These are phyloP conservation scores for Nyctereutes procyonoides DNA, from an alignment of 2,113 vertebrate genomes.

Conservation along the genomic window DNA sequence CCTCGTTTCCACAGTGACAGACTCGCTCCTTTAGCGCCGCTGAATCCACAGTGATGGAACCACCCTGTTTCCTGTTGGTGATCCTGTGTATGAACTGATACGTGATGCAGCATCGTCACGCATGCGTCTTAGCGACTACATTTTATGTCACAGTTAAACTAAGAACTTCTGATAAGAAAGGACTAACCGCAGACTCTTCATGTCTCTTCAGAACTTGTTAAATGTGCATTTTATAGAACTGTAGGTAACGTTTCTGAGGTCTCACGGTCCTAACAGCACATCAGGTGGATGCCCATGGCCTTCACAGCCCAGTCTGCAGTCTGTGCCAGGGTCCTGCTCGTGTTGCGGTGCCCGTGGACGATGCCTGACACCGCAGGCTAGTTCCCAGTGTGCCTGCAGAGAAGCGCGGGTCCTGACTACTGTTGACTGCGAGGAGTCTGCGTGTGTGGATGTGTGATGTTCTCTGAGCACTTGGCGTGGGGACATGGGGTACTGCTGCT, in stretches of 20 bases:
- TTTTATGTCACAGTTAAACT: not conserved
- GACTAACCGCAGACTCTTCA: not conserved
- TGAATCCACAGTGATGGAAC: too few species aligned
- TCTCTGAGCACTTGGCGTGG: not conserved
- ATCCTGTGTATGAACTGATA: not conserved
- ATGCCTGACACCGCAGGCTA: accelerated
- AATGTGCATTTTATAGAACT: not conserved
- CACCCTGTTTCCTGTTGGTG: accelerated
- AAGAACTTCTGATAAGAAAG: not conserved
- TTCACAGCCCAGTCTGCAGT: not conserved
- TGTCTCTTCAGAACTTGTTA: not conserved
- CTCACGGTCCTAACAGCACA: too few species aligned
- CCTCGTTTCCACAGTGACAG: not conserved
- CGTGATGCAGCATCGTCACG: not conserved
- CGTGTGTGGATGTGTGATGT: not conserved
- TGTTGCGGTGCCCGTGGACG: accelerated
- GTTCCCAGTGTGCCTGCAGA: not conserved
- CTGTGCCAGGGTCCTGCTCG: not conserved
- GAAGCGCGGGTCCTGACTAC: not conserved
- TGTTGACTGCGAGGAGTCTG: not conserved
- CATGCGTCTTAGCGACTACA: not conserved
- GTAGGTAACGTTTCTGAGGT: too few species aligned
- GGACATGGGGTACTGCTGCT: not conserved
- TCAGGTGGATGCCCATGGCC: accelerated
- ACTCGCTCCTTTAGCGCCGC: accelerated